These are phyloP conservation scores for Pristionchus japonicus DNA, from an alignment of 2,888 invertebrate species.

Conservation along the genomic window DNA sequence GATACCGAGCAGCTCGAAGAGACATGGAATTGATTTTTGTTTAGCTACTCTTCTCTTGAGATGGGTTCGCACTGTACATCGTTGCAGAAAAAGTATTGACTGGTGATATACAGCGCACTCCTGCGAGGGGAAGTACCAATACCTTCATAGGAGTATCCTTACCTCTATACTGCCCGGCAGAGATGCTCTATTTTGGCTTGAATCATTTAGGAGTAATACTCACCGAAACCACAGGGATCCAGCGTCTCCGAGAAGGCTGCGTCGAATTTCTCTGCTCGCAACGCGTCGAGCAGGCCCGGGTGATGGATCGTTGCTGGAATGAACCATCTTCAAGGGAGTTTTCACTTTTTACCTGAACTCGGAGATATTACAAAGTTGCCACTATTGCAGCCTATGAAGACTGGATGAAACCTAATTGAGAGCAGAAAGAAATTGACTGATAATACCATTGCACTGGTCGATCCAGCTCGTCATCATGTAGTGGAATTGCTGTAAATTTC, in stretches of 20 bases:
- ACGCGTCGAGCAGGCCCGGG: neutral
- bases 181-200: too few species aligned
- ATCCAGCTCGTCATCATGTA: conserved; percentile 33
- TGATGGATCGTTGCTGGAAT: neutral
- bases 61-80: neutral
- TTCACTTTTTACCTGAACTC: too few species aligned
- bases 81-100: too few species aligned
- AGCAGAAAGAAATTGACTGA: too few species aligned
- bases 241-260: conserved; percentile 14
- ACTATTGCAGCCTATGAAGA: too few species aligned
- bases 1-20: conserved; percentile 32
- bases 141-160: neutral
- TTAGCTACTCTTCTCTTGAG: neutral
- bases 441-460: conserved; percentile 38
- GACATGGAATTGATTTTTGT: conserved; percentile 4
- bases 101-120: too few species aligned
- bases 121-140: too few species aligned
- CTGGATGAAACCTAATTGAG: too few species aligned
- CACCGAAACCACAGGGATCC: conserved; percentile 23
- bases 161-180: neutral
- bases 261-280: conserved; percentile 29
- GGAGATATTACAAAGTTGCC: too few species aligned
- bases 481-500: conserved; percentile 16
- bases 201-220: neutral
- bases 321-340: too few species aligned